Conservation (phyloP, 2,113 vertebrate genomes). For the Sitta europaea region DNA sequence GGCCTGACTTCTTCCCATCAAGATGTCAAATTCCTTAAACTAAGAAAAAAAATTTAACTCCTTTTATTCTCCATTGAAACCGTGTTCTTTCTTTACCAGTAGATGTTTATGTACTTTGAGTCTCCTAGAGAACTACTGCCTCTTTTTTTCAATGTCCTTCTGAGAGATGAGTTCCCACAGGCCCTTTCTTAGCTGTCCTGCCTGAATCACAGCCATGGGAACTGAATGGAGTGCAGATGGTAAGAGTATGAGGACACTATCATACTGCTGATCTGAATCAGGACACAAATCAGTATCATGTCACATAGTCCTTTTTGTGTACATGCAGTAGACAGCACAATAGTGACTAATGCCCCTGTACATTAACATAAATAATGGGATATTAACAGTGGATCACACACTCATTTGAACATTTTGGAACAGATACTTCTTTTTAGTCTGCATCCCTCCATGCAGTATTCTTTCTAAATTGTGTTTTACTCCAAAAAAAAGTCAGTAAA, state of each 20-base stretch:
- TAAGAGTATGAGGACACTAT: not conserved
- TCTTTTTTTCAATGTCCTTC: not conserved
- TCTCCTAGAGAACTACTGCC: not conserved
- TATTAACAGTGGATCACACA: not conserved
- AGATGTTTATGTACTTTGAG: not conserved
- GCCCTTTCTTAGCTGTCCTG: not conserved
- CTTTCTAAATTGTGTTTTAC: not conserved
- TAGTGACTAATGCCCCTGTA: not conserved
- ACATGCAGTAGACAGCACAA: not conserved
- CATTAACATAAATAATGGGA: not conserved
- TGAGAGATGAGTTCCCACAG: not conserved
- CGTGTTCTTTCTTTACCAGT: not conserved
- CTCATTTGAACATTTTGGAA: not conserved
- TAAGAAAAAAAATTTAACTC: not conserved
- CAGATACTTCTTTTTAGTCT: not conserved
- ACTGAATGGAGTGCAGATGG: not conserved
- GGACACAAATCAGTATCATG: not conserved
- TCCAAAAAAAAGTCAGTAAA: not conserved
- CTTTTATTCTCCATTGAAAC: not conserved
- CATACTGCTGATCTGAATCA: not conserved
- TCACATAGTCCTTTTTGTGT: not conserved
- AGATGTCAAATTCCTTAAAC: not conserved
- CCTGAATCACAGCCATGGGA: not conserved
- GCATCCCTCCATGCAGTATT: not conserved
- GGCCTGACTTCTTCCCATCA: not conserved